These are phyloP conservation scores for Pygoscelis adeliae DNA, from an alignment of 2,113 vertebrate genomes.

Conservation along the genomic window DNA sequence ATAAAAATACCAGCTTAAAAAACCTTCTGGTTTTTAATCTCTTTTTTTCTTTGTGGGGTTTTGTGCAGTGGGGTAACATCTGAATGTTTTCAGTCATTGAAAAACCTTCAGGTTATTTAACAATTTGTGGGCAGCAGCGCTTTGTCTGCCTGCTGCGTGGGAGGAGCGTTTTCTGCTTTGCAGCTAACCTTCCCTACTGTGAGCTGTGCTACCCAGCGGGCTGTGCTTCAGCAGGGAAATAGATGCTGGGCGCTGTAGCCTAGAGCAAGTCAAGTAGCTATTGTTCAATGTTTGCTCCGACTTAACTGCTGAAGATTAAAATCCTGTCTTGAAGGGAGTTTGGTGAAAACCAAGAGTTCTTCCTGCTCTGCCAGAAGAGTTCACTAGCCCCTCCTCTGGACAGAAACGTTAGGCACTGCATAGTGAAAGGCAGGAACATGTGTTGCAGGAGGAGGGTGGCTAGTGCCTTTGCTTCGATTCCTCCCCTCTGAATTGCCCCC, in stretches of 20 bases:
- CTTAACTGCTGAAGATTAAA: not conserved
- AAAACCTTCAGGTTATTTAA: not conserved
- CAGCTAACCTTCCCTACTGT: no score
- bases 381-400: not conserved
- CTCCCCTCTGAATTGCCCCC: not conserved
- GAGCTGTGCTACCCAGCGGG: not conserved
- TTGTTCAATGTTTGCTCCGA: not conserved
- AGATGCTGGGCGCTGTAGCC: not conserved
- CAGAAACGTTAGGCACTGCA: not conserved
- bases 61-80: not conserved
- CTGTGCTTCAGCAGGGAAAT: not conserved
- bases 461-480: not conserved
- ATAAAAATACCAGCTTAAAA: constrained; percentile 69
- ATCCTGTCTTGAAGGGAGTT: not conserved
- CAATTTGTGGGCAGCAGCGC: not conserved
- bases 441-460: not conserved
- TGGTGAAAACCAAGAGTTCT: not conserved
- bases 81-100: not conserved
- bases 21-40: not conserved
- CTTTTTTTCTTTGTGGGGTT: not conserved
- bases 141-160: not conserved
- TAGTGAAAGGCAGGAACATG: not conserved
- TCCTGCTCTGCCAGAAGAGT: not conserved
- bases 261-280: not conserved
- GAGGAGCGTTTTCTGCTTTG: not conserved